A percentile compares a stretch with the other conserved stretches of the same genome.
Conservation (phyloP, 2,888 invertebrate genomes). For the Eueremaeus valkanovi region DNA sequence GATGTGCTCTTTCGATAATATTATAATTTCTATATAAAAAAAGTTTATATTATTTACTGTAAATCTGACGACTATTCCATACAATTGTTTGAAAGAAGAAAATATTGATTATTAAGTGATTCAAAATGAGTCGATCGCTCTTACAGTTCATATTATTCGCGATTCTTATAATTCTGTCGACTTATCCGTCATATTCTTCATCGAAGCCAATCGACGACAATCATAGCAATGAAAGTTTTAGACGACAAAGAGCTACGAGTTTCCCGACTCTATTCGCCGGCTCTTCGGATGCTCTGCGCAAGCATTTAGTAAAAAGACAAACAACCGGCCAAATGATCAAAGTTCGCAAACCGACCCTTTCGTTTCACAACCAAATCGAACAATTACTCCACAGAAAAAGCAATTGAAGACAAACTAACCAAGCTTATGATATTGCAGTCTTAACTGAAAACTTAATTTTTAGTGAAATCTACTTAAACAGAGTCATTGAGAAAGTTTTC, state of each 20-base stretch:
- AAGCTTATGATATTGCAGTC: no score
- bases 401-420: background rate
- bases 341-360: conserved; percentile 37
- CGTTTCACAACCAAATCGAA: conserved; percentile 16
- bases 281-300: background rate
- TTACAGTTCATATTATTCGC: background rate
- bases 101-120: background rate
- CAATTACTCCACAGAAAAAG: background rate
- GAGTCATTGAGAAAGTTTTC: background rate
- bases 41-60: no score
- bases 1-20: background rate
- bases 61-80: no score
- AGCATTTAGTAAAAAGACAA: conserved; percentile 1
- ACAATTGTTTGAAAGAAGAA: no score
- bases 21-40: background rate
- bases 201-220: background rate
- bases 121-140: background rate
- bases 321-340: conserved; percentile 20
- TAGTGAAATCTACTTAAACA: background rate
- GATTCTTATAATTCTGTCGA: background rate
- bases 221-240: background rate
- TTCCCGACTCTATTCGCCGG: no score
- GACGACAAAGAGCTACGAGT: background rate
- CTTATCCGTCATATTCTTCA: background rate
- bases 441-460: no score